phyloP scores from a whole-genome alignment of 2,113 vertebrate genomes.

The Antechinus flavipes region DNA sequence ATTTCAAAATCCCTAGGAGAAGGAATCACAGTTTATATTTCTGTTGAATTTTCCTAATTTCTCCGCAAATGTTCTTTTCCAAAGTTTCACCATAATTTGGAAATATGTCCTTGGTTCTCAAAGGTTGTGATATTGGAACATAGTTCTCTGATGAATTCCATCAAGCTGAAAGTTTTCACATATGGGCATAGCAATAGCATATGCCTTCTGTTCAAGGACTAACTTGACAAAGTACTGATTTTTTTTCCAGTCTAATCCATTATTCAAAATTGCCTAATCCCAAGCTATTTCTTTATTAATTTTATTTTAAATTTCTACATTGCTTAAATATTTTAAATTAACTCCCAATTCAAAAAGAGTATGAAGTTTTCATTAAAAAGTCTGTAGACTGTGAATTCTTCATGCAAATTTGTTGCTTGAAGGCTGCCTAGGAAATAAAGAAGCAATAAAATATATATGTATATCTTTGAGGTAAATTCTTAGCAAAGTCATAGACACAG shows the following conservation, averaged over 20 bases:
- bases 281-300: neutral
- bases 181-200: neutral
- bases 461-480: constrained; percentile 71
- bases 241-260: neutral
- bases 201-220: neutral
- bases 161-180: neutral
- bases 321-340: constrained; percentile 70
- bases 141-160: neutral
- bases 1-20: neutral
- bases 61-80: neutral
- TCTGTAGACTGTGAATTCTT: constrained; percentile 70
- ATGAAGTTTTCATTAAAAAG: constrained; percentile 84
- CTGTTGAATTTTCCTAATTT: neutral
- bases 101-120: neutral
- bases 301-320: constrained; percentile 56
- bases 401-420: constrained; percentile 75
- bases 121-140: neutral
- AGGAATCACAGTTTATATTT: neutral
- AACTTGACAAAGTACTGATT: neutral
- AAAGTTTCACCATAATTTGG: neutral
- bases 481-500: constrained; percentile 36
- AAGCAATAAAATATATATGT: constrained; percentile 68
- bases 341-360: constrained; percentile 49
- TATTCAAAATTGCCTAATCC: neutral
- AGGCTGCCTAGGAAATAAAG: constrained; percentile 72